Conservation (phyloP, 2,888 invertebrate species). For the Pandemis cinnamomeana region DNA sequence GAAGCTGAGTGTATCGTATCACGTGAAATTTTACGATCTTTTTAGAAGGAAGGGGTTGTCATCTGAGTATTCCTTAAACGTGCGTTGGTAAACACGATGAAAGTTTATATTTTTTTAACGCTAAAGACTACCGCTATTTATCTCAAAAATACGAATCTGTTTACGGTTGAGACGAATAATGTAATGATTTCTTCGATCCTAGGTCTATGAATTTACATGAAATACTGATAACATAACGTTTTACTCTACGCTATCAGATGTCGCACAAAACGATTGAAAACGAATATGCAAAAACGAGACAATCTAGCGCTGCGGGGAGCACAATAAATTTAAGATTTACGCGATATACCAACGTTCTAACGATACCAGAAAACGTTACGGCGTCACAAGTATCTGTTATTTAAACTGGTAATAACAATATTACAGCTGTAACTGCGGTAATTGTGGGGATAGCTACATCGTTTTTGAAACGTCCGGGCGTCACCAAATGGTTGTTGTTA, state of each 20-base stretch:
- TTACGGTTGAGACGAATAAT: too few species aligned
- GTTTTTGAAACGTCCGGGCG: slow-evolving; percentile 52
- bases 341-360: slow-evolving; percentile 29
- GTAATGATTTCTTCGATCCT: not conserved
- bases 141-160: too few species aligned
- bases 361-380: slow-evolving; percentile 44
- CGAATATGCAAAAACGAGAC: slow-evolving; percentile 41
- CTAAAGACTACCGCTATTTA: too few species aligned
- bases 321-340: slow-evolving; percentile 40
- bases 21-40: slow-evolving; percentile 36
- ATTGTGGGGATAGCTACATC: slow-evolving; percentile 44
- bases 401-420: slow-evolving; percentile 59
- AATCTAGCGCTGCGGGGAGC: slow-evolving; percentile 37
- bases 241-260: slow-evolving; percentile 29
- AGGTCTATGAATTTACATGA: not conserved
- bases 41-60: slow-evolving; percentile 27
- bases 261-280: slow-evolving; percentile 34
- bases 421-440: slow-evolving; percentile 43
- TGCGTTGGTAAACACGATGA: not conserved
- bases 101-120: not conserved
- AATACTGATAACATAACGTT: not conserved
- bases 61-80: slow-evolving; percentile 25
- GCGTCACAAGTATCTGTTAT: slow-evolving; percentile 60
- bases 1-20: slow-evolving; percentile 17
- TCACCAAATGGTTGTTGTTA: slow-evolving; percentile 50